A percentile compares a stretch with the other conserved stretches of the same genome.
Evolutionary conservation across 1,140 invertebrate genomes (phyloP).

Genomic region (Lordiphosa collinella): DNA sequence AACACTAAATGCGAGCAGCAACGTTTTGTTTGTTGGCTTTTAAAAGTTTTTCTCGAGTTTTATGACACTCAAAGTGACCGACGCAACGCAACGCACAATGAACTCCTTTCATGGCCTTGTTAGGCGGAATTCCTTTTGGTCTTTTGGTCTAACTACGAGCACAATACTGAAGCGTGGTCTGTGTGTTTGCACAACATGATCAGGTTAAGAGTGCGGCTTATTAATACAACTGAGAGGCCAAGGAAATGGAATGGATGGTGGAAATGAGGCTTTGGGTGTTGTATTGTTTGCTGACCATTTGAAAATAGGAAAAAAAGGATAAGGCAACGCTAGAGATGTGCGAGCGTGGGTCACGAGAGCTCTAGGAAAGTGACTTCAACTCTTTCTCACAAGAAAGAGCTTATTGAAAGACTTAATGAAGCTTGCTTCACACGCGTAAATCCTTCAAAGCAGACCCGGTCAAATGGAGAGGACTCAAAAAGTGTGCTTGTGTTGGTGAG

Average conservation of each 20-base stretch:
- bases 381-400: too few relatives aligned
- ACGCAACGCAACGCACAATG: slow-evolving; percentile 64
- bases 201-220: slow-evolving; percentile 63
- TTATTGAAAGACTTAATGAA: too few relatives aligned
- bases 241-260: background rate
- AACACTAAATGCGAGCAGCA: slow-evolving; percentile 71
- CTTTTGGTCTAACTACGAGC: slow-evolving; percentile 4
- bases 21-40: slow-evolving; percentile 69
- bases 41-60: slow-evolving; percentile 42
- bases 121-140: slow-evolving; percentile 53
- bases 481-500: too few relatives aligned
- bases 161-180: background rate
- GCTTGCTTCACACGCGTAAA: too few relatives aligned
- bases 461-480: too few relatives aligned
- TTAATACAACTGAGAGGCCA: slow-evolving; percentile 47
- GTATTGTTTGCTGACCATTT: slow-evolving; percentile 69
- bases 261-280: slow-evolving; percentile 24
- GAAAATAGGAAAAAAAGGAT: slow-evolving; percentile 51
- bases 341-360: slow-evolving; percentile 14
- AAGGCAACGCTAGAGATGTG: slow-evolving; percentile 23
- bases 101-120: slow-evolving; percentile 76
- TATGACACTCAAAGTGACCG: slow-evolving; percentile 76
- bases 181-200: slow-evolving; percentile 67
- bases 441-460: too few relatives aligned
- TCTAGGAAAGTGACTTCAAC: background rate